Conservation (phyloP, 2,113 vertebrate species). For the Callaeas wilsoni region DNA sequence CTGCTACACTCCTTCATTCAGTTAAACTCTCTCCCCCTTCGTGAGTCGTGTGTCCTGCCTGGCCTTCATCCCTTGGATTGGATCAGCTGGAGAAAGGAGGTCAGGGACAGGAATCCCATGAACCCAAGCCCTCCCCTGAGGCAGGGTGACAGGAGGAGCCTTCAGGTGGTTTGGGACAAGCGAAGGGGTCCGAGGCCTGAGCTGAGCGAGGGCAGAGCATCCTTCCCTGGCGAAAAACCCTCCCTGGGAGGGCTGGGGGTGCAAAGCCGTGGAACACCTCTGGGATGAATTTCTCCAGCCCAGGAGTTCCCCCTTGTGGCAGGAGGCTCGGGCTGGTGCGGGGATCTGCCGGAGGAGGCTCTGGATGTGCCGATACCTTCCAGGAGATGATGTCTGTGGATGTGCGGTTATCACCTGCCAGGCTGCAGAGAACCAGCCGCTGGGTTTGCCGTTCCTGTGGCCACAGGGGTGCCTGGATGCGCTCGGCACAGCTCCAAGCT, state of each 20-base stretch:
- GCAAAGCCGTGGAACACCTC: background rate
- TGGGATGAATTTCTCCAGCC: conserved; percentile 8
- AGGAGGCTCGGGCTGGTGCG: background rate
- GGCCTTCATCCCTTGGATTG: background rate
- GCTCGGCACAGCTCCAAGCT: background rate
- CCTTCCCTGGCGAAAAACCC: background rate
- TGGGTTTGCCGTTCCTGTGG: rapidly evolving
- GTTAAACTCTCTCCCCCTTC: rapidly evolving
- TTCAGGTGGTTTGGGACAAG: background rate
- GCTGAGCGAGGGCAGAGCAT: background rate
- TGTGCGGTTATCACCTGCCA: rapidly evolving
- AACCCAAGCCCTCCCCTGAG: background rate
- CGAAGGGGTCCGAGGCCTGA: background rate
- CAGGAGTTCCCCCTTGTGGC: conserved; percentile 69
- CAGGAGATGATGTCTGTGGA: background rate
- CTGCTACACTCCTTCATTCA: rapidly evolving
- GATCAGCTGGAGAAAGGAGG: background rate
- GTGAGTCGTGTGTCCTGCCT: rapidly evolving
- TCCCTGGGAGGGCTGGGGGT: background rate
- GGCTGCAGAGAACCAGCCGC: background rate
- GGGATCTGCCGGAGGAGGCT: background rate
- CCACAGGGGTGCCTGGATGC: rapidly evolving
- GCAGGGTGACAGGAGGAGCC: background rate
- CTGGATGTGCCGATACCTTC: rapidly evolving
- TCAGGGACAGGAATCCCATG: rapidly evolving